Conservation (phyloP, 2,888 invertebrate species). For the Cheilosia pagana region DNA sequence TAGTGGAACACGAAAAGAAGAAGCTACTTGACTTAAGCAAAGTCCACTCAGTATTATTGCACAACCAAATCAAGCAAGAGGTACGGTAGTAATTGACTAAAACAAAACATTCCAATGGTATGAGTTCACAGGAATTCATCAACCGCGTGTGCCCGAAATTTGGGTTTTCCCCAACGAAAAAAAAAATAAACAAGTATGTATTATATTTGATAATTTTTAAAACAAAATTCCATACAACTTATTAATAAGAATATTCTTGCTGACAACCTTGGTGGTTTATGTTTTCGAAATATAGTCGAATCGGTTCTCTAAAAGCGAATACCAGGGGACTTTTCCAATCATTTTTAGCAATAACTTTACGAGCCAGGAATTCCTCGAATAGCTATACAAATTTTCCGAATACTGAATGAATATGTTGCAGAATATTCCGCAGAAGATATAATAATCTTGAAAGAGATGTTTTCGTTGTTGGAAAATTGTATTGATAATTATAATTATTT, state of each 20-base stretch:
- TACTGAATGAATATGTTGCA: conserved; percentile 39
- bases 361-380: conserved; percentile 35
- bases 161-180: conserved; percentile 23
- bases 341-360: background rate
- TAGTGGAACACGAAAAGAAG: no score
- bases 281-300: conserved; percentile 3
- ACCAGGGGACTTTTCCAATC: background rate
- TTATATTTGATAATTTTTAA: conserved; percentile 2
- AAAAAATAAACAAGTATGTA: background rate
- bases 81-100: no score
- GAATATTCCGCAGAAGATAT: conserved; percentile 10
- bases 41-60: no score
- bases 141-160: conserved; percentile 17
- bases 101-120: background rate
- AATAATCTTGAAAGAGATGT: background rate
- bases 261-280: conserved; percentile 39
- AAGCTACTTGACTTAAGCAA: no score
- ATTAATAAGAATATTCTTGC: conserved; percentile 22
- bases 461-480: background rate
- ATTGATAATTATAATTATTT: conserved; percentile 32
- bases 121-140: background rate
- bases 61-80: no score
- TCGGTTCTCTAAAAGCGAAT: background rate
- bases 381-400: conserved; percentile 34
- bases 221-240: conserved; percentile 41